A percentile compares a stretch with the other conserved stretches of the same genome.
These are phyloP conservation scores for Standfussiana lucernea DNA, from an alignment of 2,888 invertebrate genomes.

Conservation along the genomic window DNA sequence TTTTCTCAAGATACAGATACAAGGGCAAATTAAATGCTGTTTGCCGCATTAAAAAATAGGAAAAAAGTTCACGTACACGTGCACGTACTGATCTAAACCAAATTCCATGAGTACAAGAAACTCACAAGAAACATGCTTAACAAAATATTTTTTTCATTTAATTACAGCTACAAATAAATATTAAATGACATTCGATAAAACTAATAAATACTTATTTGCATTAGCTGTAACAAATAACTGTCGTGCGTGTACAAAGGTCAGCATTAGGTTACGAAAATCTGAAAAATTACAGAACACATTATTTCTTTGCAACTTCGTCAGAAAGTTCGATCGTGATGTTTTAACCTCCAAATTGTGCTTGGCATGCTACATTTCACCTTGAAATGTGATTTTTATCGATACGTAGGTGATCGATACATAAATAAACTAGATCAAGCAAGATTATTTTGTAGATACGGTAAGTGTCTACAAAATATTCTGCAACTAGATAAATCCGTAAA, in stretches of 20 bases:
- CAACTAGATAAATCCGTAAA: neutral
- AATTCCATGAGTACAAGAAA: neutral
- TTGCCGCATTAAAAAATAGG: neutral
- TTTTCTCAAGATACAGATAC: neutral
- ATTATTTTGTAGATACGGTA: neutral
- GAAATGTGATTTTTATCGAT: conserved; percentile 73
- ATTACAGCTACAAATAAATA: conserved; percentile 29
- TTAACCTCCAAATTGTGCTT: conserved; percentile 74
- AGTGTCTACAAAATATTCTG: no score
- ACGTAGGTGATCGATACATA: conserved; percentile 31
- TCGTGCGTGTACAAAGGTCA: conserved; percentile 66
- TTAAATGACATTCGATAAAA: conserved; percentile 57
- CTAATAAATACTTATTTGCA: conserved; percentile 61
- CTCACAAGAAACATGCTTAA: neutral
- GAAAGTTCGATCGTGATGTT: conserved; percentile 72
- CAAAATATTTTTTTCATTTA: neutral
- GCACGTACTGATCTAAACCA: no score
- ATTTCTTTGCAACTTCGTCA: conserved; percentile 71
- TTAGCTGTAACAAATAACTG: conserved; percentile 61
- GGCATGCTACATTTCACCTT: conserved; percentile 83
- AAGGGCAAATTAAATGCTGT: neutral
- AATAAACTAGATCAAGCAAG: neutral
- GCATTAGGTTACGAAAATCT: conserved; percentile 45
- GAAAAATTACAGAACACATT: conserved; percentile 68
- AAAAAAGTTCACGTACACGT: neutral